Base-by-base conservation (phyloP, 2,797 vertebrate species). In the Tokudaia tokunoshimensis region DNA sequence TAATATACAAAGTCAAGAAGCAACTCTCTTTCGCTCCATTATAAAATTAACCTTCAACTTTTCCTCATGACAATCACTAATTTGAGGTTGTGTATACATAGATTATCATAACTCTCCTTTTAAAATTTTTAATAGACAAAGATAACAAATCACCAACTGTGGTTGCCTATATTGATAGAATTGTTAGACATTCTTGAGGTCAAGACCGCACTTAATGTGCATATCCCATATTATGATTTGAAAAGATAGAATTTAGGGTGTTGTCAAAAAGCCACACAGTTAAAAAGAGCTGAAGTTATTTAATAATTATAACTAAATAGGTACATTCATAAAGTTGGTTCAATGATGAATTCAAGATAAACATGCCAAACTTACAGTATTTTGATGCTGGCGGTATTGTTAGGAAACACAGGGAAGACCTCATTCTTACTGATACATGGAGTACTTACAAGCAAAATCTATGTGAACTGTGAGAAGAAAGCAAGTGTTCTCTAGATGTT, bases 41-140 rank as follows among this genome's bases (percentile, higher is more conserved):
- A 50, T 96, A 86, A 96, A 93, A 57, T 93, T 81, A 94, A 89
- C 50, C 34, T 91, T 94, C 83, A 44, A 37, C 79, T 67, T 76
- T 34, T 55, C 55, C 78, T 87, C 76, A 52, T 55, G 15, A 26
- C 57, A 61, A 9, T 34, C 34, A 76, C 89, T 92, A 78, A 78
- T 94, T 91, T 47, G 91, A 96, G 34, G 81, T 31, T 44, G 14
- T 84, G 2, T 92, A 26, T 65, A 13, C 12, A 15, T 76, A 10
- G 55, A 65, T 94, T 86, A 83, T 59, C 63, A 4, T 87, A 92
- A 57, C 47, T 63, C 13, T 44, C n/a, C 3, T 12, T 67, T 88
- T 80, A 47, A 41, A 65, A 2, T 34, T 89, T 95, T 96, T 81
- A 74, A 61, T 15, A 26, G 10, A 61, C 1, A 44, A 75, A 91